These are phyloP conservation scores for Oscheius sp. DNA, from an alignment of 2,888 invertebrate genomes.

Conservation along the genomic window DNA sequence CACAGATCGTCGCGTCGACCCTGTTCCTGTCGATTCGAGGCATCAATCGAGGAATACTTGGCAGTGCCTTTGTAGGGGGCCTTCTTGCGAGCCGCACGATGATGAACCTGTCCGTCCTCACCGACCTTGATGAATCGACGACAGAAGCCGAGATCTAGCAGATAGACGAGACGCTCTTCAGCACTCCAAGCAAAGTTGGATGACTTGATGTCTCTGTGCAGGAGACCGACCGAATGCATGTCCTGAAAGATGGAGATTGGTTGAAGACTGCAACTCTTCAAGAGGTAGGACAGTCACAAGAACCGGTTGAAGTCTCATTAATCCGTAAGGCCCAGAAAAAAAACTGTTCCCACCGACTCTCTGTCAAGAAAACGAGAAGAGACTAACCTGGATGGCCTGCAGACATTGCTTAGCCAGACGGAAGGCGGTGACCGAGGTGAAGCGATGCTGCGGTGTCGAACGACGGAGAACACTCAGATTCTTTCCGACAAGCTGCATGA, in stretches of 20 bases:
- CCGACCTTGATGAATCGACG: constrained; percentile 39
- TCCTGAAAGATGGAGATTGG: constrained; percentile 37
- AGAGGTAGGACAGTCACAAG: no score
- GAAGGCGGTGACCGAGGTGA: constrained; percentile 61
- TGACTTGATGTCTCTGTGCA: constrained; percentile 66
- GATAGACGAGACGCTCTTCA: constrained; percentile 35
- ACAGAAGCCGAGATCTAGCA: constrained; percentile 54
- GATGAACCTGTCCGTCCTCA: not conserved
- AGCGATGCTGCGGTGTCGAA: constrained; percentile 54
- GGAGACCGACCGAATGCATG: constrained; percentile 57
- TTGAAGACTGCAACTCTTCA: no score
- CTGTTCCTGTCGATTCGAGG: constrained; percentile 51
- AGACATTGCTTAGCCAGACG: constrained; percentile 55
- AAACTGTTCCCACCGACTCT: no score
- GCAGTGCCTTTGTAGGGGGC: constrained; percentile 61
- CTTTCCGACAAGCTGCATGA: constrained; percentile 61
- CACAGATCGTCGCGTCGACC: constrained; percentile 66
- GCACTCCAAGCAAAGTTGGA: constrained; percentile 65
- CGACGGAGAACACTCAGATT: constrained; percentile 61
- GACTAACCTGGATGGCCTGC: constrained; percentile 37
- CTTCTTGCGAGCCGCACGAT: constrained; percentile 47
- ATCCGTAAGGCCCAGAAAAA: no score
- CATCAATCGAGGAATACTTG: constrained; percentile 55
- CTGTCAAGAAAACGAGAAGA: no score
- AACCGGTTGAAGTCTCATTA: no score